A percentile compares a stretch with the other conserved stretches of the same genome.
These are phyloP conservation scores for Mastomys natalensis DNA, from an alignment of 2,113 vertebrate genomes.

Conservation along the genomic window DNA sequence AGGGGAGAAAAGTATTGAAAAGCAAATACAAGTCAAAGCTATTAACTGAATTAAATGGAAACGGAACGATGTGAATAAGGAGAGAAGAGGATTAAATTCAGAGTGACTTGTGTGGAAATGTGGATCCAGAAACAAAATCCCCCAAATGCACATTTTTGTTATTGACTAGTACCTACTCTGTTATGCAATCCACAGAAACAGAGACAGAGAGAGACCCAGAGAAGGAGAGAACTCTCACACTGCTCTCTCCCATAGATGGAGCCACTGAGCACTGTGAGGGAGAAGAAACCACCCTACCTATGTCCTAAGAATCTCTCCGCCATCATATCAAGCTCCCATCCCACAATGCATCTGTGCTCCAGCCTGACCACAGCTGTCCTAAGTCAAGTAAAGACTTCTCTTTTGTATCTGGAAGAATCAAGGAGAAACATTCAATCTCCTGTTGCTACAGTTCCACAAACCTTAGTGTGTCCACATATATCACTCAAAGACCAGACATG, in stretches of 20 bases:
- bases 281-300: not conserved
- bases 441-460: not conserved
- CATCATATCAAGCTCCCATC: not conserved
- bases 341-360: too few species aligned
- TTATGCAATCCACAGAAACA: not conserved
- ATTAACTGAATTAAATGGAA: constrained; percentile 53
- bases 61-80: constrained; percentile 23
- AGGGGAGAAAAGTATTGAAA: constrained; percentile 50
- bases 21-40: constrained; percentile 17
- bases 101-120: constrained; percentile 50
- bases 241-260: not conserved
- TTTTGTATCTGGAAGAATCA: not conserved
- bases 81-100: constrained; percentile 56
- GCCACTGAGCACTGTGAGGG: not conserved
- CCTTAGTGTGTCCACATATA: not conserved
- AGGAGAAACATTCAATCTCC: not conserved
- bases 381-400: not conserved
- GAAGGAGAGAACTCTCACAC: not conserved
- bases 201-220: not conserved
- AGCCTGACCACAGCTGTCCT: not conserved
- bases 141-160: constrained; percentile 50
- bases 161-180: constrained; percentile 37
- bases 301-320: not conserved
- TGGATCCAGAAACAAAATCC: constrained; percentile 56
- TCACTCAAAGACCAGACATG: not conserved